A percentile compares a stretch with the other conserved stretches of the same genome.
Conservation (phyloP, 2,113 vertebrate genomes). For the Entomyzon cyanotis region DNA sequence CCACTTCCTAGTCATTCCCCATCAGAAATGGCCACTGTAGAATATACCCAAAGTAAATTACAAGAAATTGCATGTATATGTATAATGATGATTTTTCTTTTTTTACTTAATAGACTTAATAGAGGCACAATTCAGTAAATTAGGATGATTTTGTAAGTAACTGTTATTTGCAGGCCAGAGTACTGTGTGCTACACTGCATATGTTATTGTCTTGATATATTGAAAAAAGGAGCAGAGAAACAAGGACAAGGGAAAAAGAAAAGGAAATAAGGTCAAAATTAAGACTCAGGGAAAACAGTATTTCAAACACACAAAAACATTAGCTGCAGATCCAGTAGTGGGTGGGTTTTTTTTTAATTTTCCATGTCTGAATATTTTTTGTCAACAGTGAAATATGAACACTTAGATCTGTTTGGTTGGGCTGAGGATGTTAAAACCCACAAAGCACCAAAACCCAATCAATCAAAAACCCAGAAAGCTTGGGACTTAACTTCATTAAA, state of each 20-base stretch:
- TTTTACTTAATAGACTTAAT: not conserved
- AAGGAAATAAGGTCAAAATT: not conserved
- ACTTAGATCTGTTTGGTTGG: not conserved
- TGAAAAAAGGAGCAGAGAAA: not conserved
- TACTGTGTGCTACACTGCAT: not conserved
- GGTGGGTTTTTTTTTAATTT: not conserved
- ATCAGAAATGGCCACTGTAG: not conserved
- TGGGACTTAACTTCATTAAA: not conserved
- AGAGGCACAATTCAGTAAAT: not conserved
- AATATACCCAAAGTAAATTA: not conserved
- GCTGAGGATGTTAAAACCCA: not conserved
- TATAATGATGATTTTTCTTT: not conserved
- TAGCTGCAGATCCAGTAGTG: not conserved
- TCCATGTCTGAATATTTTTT: not conserved
- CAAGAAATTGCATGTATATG: not conserved
- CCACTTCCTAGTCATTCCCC: not conserved
- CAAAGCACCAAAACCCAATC: not conserved
- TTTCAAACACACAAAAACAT: not conserved
- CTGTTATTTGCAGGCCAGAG: not conserved
- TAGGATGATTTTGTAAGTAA: not conserved
- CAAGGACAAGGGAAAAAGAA: not conserved
- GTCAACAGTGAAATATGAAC: not conserved
- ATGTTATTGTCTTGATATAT: not conserved
- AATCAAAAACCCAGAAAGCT: not conserved
- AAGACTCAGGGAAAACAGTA: not conserved